A percentile compares a stretch with the other conserved stretches of the same genome.
Evolutionary conservation across 2,113 vertebrate species (phyloP).

Genomic region (Apeltes quadracus): DNA sequence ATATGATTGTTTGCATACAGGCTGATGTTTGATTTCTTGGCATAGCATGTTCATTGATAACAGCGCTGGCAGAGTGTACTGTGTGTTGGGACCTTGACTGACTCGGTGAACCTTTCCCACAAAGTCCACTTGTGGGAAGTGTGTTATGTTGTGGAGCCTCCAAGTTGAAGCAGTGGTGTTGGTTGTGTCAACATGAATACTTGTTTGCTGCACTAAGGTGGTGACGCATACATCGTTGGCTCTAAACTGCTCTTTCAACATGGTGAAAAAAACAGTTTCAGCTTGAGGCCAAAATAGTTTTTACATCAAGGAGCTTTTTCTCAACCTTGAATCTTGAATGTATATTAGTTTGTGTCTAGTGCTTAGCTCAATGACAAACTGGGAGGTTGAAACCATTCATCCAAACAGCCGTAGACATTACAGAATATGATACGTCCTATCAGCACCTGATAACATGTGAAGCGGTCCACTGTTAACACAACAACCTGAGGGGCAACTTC

Average conservation of each 20-base stretch:
- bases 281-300: neutral
- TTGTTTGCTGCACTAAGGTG: neutral
- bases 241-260: constrained; percentile 10
- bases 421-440: neutral
- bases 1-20: constrained; percentile 15
- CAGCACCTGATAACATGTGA: neutral
- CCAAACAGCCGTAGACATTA: neutral
- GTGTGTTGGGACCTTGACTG: neutral
- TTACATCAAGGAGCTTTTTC: neutral
- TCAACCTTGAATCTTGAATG: neutral
- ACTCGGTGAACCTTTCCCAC: neutral
- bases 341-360: neutral
- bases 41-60: neutral
- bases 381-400: neutral
- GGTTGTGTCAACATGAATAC: neutral
- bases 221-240: neutral
- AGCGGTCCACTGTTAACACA: neutral
- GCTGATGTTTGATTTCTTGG: constrained; percentile 15
- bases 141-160: neutral
- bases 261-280: constrained; percentile 1
- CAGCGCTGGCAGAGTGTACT: neutral
- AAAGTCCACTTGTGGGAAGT: neutral
- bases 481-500: neutral
- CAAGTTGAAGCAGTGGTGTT: neutral
- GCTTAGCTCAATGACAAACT: neutral